phyloP scores from a whole-genome alignment of 2,113 vertebrate genomes.

The Numida meleagris region DNA sequence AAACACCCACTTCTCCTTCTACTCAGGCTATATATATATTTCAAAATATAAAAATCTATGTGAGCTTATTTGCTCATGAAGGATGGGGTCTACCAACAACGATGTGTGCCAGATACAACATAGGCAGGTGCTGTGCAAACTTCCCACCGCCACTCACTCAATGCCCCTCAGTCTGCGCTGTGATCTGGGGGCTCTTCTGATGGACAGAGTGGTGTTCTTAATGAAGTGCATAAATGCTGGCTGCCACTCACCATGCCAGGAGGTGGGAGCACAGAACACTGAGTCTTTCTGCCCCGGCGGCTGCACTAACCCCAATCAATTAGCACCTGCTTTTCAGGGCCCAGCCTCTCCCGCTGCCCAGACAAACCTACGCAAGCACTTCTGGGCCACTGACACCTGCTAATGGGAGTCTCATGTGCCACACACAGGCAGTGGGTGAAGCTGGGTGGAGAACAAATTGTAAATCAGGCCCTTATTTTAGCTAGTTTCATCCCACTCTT shows the following conservation, averaged over 20 bases:
- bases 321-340: slow-evolving; percentile 44
- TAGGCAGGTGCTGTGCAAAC: slow-evolving; percentile 55
- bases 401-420: not conserved
- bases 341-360: not conserved
- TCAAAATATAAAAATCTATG: not conserved
- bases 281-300: not conserved
- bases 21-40: not conserved
- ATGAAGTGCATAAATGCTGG: not conserved
- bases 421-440: slow-evolving; percentile 4
- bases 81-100: accelerated
- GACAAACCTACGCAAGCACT: not conserved
- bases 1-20: not conserved
- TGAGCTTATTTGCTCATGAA: not conserved
- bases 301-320: slow-evolving; percentile 49
- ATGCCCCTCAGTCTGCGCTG: not conserved
- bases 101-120: not conserved
- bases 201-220: slow-evolving; percentile 35
- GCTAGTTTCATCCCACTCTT: not conserved
- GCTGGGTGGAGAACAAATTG: not conserved
- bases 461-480: slow-evolving; percentile 41
- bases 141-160: not conserved
- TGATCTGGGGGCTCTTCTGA: not conserved
- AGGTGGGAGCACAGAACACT: slow-evolving; percentile 20
- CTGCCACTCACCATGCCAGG: accelerated
- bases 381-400: slow-evolving; percentile 29